Percentiles rank a stretch among this genome's conserved stretches.
Evolutionary conservation across 2,797 vertebrate genomes (phyloP).

Genomic region (Sebastes taczanowskii): DNA sequence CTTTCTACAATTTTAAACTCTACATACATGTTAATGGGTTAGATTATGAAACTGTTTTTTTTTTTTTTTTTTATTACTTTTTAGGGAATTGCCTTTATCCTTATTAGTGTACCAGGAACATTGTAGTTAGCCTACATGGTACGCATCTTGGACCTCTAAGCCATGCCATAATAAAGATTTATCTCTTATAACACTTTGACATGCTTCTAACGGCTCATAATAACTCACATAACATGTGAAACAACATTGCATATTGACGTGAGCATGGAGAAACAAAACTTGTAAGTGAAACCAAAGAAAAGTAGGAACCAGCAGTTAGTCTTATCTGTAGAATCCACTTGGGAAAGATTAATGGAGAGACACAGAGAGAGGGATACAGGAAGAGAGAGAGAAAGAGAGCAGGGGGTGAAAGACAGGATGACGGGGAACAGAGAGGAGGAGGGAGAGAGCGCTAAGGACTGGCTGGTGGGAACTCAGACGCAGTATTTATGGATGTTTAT

Average conservation of each 20-base stretch:
- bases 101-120: neutral
- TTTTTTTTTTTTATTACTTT: neutral
- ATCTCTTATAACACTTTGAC: neutral
- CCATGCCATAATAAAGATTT: neutral
- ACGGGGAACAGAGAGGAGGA: conserved; percentile 53
- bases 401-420: conserved; percentile 50
- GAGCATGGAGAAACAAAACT: conserved; percentile 7
- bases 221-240: neutral
- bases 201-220: neutral
- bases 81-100: neutral
- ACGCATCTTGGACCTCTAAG: neutral
- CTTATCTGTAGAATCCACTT: conserved; percentile 46
- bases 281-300: conserved; percentile 11
- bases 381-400: conserved; percentile 36
- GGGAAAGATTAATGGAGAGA: conserved; percentile 30
- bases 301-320: conserved; percentile 32
- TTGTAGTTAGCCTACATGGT: neutral
- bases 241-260: neutral
- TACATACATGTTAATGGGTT: neutral
- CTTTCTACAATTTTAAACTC: neutral
- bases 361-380: conserved; percentile 37
- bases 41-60: neutral
- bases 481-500: conserved; percentile 82
- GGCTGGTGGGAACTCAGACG: conserved; percentile 73
- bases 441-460: conserved; percentile 42